These are phyloP conservation scores for Cephus cinctus DNA, from an alignment of 1,140 invertebrate genomes.

Conservation along the genomic window DNA sequence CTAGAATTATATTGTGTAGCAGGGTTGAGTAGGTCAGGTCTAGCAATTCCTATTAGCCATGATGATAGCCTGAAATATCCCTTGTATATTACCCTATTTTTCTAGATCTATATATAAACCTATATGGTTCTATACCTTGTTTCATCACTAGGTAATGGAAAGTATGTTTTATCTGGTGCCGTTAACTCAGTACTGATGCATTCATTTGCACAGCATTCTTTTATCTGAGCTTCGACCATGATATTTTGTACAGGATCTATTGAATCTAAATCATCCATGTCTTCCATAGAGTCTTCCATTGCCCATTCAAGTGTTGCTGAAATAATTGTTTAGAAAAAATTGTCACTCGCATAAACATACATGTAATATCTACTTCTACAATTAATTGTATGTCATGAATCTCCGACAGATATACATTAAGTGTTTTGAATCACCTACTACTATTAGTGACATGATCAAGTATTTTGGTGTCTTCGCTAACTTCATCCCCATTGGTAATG, in stretches of 20 bases:
- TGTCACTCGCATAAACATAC: no score
- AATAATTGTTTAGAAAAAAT: no score
- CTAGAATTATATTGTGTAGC: background rate
- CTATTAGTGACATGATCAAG: slow-evolving; percentile 10
- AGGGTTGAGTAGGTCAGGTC: background rate
- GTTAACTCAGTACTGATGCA: slow-evolving; percentile 23
- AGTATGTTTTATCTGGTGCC: slow-evolving; percentile 24
- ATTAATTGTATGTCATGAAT: no score
- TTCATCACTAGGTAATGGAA: slow-evolving; percentile 11
- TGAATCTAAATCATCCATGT: background rate
- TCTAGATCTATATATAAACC: no score
- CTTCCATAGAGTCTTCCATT: background rate
- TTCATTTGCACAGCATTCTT: slow-evolving; percentile 21
- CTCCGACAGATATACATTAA: no score
- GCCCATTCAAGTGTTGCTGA: background rate
- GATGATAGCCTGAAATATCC: background rate
- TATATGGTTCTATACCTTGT: slow-evolving; percentile 6
- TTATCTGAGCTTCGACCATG: background rate
- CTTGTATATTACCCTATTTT: no score
- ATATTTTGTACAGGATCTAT: background rate
- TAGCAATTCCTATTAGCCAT: background rate
- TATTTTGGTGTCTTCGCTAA: slow-evolving; percentile 4
- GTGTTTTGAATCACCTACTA: background rate
- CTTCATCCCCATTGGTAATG: slow-evolving; percentile 18
- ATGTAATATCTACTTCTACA: no score